Percentiles rank a stretch among this genome's conserved stretches.
phyloP scores from a whole-genome alignment of 2,797 vertebrate species.

The Falco concolor region DNA sequence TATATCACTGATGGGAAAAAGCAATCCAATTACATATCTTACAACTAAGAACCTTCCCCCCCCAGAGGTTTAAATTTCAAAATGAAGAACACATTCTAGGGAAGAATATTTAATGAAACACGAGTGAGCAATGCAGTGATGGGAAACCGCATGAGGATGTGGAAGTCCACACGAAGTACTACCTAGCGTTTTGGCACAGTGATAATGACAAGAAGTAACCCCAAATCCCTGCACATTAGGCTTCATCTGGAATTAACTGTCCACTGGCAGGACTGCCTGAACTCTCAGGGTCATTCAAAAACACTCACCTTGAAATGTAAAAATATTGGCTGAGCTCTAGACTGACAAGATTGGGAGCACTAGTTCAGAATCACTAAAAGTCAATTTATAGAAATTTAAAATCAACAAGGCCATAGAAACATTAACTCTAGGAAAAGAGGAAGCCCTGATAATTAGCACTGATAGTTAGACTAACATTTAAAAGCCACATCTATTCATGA shows the following conservation, averaged over 20 bases:
- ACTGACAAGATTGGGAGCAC: fast-evolving
- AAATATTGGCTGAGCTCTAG: background rate
- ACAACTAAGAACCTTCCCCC: background rate
- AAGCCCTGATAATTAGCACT: background rate
- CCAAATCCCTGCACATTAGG: background rate
- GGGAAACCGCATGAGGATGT: background rate
- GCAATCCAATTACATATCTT: background rate
- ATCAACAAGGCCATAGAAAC: background rate
- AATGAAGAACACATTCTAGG: background rate
- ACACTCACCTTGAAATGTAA: background rate
- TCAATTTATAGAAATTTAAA: background rate
- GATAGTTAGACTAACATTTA: background rate
- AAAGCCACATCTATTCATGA: background rate
- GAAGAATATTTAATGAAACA: background rate
- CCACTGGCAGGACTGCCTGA: background rate
- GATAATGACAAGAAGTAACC: background rate
- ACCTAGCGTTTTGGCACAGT: background rate
- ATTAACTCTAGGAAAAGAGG: background rate
- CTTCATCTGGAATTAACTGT: background rate
- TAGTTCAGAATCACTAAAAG: background rate
- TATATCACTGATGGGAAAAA: background rate
- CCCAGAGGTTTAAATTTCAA: background rate
- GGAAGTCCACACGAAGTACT: background rate
- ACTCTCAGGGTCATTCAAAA: background rate
- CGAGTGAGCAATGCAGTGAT: background rate